A percentile compares a stretch with the other conserved stretches of the same genome.
These are phyloP conservation scores for Leptothorax acervorum DNA, from an alignment of 2,888 invertebrate species.

Conservation along the genomic window DNA sequence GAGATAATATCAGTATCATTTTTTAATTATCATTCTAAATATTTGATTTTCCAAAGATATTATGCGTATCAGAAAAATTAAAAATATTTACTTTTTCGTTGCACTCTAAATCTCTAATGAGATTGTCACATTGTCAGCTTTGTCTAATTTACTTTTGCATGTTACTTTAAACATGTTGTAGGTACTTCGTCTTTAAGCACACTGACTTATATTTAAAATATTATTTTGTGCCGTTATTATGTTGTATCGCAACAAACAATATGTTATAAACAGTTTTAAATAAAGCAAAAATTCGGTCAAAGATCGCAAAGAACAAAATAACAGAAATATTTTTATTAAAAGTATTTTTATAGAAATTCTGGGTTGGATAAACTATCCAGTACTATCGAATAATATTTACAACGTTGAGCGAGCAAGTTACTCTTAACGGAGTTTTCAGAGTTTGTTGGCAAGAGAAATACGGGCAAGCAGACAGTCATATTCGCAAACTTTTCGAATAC, in stretches of 20 bases:
- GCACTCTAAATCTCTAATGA: not conserved
- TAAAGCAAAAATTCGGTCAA: not conserved
- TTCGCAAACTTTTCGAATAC: conserved; percentile 58
- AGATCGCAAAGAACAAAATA: not conserved
- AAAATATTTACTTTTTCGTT: not conserved
- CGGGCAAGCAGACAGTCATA: conserved; percentile 6
- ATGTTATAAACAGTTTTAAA: not conserved
- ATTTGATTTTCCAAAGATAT: not conserved
- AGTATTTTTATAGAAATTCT: conserved; percentile 21
- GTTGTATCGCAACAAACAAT: not conserved
- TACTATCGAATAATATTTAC: conserved; percentile 46
- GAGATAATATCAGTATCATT: not conserved
- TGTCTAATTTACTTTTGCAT: not conserved
- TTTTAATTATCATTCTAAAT: not conserved
- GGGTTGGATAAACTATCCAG: not conserved
- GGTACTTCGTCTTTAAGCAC: not conserved
- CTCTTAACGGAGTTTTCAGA: conserved; percentile 32
- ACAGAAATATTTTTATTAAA: conserved; percentile 24
- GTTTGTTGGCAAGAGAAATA: conserved; percentile 24
- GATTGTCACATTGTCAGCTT: too few relatives aligned
- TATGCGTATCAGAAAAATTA: not conserved
- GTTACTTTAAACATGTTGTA: not conserved
- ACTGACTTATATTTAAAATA: not conserved
- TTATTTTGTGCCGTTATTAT: not conserved
- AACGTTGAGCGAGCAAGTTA: not conserved